A percentile compares a stretch with the other conserved stretches of the same genome.
Evolutionary conservation across 1,140 invertebrate genomes (phyloP).

Genomic region (Arctopsyche grandis): DNA sequence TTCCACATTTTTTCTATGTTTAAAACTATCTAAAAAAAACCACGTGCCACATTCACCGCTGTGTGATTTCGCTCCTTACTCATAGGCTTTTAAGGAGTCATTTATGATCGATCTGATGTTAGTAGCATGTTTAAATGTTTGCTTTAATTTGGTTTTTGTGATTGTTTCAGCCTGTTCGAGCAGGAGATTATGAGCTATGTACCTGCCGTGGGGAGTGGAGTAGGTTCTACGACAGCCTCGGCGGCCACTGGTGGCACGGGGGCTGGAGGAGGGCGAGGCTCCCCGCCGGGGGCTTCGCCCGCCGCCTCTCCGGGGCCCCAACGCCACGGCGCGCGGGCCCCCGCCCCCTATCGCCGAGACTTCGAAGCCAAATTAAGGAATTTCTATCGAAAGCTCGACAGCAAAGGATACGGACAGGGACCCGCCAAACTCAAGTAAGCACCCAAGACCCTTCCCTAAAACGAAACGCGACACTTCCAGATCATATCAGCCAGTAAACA

Average conservation of each 20-base stretch:
- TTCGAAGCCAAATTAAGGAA: slow-evolving; percentile 95
- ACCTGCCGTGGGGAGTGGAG: slow-evolving; percentile 75
- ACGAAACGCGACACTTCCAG: neutral
- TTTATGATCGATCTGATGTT: no score
- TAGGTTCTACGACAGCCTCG: slow-evolving; percentile 61
- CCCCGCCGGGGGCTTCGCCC: slow-evolving; percentile 78
- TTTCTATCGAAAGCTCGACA: slow-evolving; percentile 95
- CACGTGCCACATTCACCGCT: no score
- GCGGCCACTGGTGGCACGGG: slow-evolving; percentile 55
- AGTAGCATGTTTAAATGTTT: no score
- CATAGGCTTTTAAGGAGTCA: no score
- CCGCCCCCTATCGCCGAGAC: slow-evolving; percentile 89
- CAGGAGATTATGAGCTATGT: slow-evolving; percentile 99
- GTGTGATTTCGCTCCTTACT: no score
- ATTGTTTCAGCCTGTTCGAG: slow-evolving; percentile 86
- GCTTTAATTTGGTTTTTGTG: no score
- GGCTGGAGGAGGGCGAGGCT: slow-evolving; percentile 51
- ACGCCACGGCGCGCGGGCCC: slow-evolving; percentile 79
- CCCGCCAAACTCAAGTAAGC: slow-evolving; percentile 94
- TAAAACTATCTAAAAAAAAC: no score
- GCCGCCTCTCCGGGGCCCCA: slow-evolving; percentile 81
- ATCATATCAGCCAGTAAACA: no score
- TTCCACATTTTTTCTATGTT: no score
- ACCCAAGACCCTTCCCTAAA: neutral
- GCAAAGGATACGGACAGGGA: slow-evolving; percentile 96